phyloP scores from a whole-genome alignment of 2,888 invertebrate species.

The Mayetiola destructor region DNA sequence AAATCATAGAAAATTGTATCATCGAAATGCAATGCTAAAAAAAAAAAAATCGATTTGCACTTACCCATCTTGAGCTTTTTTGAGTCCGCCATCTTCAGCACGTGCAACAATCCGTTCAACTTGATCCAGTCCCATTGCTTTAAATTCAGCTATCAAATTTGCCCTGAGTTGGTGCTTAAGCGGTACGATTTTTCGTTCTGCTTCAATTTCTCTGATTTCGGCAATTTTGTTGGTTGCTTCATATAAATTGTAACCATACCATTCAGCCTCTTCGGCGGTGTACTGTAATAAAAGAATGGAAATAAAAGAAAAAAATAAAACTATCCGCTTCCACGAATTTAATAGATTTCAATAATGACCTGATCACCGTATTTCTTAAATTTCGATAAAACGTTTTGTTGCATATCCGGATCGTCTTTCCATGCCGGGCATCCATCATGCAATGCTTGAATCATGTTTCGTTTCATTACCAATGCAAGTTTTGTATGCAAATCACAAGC shows the following conservation, averaged over 20 bases:
- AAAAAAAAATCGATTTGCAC: not conserved
- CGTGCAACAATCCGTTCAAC: slow-evolving; percentile 2
- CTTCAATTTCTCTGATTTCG: not conserved
- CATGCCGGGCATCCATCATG: not conserved
- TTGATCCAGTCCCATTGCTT: not conserved
- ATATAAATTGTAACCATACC: not conserved
- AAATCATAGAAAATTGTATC: not conserved
- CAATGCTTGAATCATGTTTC: not conserved
- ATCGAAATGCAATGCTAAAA: not conserved
- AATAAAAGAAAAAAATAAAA: no score
- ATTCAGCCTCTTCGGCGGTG: not conserved
- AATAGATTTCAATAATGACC: not conserved
- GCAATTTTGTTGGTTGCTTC: not conserved
- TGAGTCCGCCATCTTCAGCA: not conserved
- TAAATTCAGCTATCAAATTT: not conserved
- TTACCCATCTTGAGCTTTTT: not conserved
- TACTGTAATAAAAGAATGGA: no score
- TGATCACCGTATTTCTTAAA: slow-evolving; percentile 4
- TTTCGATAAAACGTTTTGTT: not conserved
- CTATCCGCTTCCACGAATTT: not conserved
- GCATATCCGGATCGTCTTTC: not conserved
- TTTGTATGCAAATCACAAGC: slow-evolving; percentile 32
- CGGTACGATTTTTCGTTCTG: not conserved
- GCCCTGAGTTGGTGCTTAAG: not conserved
- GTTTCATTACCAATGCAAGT: not conserved